These are phyloP conservation scores for Pseudachorutes palmiensis DNA, from an alignment of 1,140 invertebrate genomes.

Conservation along the genomic window DNA sequence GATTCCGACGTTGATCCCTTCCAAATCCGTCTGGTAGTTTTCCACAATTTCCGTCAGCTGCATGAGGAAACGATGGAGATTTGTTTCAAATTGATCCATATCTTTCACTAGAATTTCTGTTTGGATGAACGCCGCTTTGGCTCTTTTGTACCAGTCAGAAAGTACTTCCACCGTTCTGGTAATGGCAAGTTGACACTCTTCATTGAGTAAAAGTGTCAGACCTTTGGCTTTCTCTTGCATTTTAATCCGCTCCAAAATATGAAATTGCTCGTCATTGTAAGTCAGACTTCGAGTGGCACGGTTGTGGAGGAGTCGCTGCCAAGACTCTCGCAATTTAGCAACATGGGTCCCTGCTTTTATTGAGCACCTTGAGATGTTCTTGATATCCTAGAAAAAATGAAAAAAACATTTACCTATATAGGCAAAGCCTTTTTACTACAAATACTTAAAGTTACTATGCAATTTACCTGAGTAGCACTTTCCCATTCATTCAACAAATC, in stretches of 20 bases:
- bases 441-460: no score
- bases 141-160: slow-evolving; percentile 76
- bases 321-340: slow-evolving; percentile 72
- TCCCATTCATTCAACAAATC: slow-evolving; percentile 63
- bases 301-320: slow-evolving; percentile 82
- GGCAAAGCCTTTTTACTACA: no score
- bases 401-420: no score
- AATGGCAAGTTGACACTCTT: slow-evolving; percentile 57
- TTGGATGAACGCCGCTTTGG: slow-evolving; percentile 66
- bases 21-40: slow-evolving; percentile 30
- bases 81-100: slow-evolving; percentile 50
- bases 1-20: slow-evolving; percentile 17
- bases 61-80: slow-evolving; percentile 31
- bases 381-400: slow-evolving; percentile 29
- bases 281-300: slow-evolving; percentile 71
- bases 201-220: slow-evolving; percentile 55
- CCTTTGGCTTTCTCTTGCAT: slow-evolving; percentile 57
- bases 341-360: slow-evolving; percentile 65
- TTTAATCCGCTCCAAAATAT: slow-evolving; percentile 73
- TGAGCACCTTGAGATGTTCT: slow-evolving; percentile 52
- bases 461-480: slow-evolving; percentile 53
- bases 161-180: slow-evolving; percentile 60
- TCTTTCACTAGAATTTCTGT: slow-evolving; percentile 66
- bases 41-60: slow-evolving; percentile 31
- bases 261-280: slow-evolving; percentile 89